Base-by-base conservation (phyloP, 2,888 invertebrate species). In the Maniola hyperantus region DNA sequence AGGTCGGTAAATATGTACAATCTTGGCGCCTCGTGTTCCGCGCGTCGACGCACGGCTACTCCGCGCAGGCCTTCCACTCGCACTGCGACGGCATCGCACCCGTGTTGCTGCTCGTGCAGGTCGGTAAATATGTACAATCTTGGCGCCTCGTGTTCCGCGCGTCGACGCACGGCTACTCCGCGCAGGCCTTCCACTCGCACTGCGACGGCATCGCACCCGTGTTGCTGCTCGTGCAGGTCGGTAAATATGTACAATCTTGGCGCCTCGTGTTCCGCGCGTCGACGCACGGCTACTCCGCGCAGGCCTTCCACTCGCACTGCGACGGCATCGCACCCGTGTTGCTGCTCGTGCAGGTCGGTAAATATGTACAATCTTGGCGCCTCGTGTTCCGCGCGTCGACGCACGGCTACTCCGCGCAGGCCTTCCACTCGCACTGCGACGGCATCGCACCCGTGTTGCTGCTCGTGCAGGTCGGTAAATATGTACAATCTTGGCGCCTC, bases 341-440 rank as follows among this genome's bases (percentile, higher is more conserved):
- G 80, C 95, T 97, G 36, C 94, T 98, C 62, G 96, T 96, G 46
- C 91, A 96, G 93, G 96, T 96, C 46, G 1, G 0, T 46, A n/a
- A n/a, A n/a, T n/a, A n/a, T n/a, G n/a, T n/a, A n/a, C 4, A 93
- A 84, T 93, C 94, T 18, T 98, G 98, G 98, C 94, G 96, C 63
- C 89, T 98, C 68, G 93, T 97, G 64, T 98, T 96, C 85, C 94
- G 98, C 74, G 98, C 97, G 0, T 97, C 97, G 10, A 95, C 95
- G 46, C 97, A 98, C 88, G 97, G 97, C 42, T 97, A 94, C 89
- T 96, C 96, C 0, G 97, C 98, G 4, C 94, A 96, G 39, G 95
- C 97, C 8, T 98, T 98, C 91, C 98, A 98, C 89, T 93, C 96
- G 71, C 96, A 96, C 81, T 98, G 98, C 83, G 98, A 98, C 87